Percentiles rank a stretch among this genome's conserved stretches.
Evolutionary conservation across 2,797 vertebrate genomes (phyloP).

Genomic region (Galaxias olidus): DNA sequence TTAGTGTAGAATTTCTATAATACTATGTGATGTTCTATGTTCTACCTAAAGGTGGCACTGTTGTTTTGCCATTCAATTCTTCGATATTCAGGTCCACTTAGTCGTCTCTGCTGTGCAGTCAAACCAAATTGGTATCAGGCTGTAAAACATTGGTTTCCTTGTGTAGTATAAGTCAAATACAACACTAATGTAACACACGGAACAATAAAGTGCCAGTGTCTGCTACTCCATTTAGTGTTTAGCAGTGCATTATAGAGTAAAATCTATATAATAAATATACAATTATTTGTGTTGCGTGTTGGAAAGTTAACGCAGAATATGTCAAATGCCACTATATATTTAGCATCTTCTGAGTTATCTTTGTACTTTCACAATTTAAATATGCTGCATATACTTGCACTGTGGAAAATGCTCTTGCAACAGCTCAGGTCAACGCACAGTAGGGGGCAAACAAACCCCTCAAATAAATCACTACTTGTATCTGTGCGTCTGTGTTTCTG

Average conservation of each 20-base stretch:
- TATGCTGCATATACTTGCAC: slow-evolving; percentile 3
- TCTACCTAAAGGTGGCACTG: slow-evolving; percentile 69
- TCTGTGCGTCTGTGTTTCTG: slow-evolving; percentile 17
- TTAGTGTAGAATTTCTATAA: too few species aligned
- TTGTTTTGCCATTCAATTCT: slow-evolving; percentile 54
- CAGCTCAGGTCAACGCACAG: slow-evolving; percentile 53
- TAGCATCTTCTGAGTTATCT: neutral
- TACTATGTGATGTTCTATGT: slow-evolving; percentile 49
- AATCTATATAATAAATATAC: neutral
- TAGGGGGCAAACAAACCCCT: slow-evolving; percentile 68
- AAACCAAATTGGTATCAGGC: too few species aligned
- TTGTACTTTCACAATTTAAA: too few species aligned
- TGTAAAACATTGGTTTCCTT: too few species aligned
- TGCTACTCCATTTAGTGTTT: too few species aligned
- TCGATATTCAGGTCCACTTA: neutral
- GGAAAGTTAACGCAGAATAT: neutral
- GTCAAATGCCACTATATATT: neutral
- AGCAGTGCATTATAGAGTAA: too few species aligned
- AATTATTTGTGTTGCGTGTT: neutral
- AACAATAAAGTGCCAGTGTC: too few species aligned
- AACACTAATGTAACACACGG: too few species aligned
- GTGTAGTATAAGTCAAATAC: too few species aligned
- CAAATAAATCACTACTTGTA: slow-evolving; percentile 33
- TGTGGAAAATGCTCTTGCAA: slow-evolving; percentile 15
- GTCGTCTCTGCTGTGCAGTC: too few species aligned